phyloP scores from a whole-genome alignment of 2,113 vertebrate species.

The Corythaixoides concolor region DNA sequence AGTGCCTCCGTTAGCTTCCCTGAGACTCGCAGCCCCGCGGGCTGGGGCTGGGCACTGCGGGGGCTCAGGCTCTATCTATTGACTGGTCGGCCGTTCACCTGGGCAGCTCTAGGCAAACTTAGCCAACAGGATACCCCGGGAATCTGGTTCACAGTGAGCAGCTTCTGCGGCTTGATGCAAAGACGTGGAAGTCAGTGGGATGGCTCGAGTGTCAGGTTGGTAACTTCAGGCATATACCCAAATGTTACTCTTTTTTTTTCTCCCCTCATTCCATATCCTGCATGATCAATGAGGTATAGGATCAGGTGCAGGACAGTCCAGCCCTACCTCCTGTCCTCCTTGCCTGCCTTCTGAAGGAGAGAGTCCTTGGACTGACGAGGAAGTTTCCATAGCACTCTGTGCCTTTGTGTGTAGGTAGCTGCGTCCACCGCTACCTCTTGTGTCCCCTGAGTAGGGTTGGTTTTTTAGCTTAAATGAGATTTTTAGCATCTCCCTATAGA shows the following conservation, averaged over 20 bases:
- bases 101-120: neutral
- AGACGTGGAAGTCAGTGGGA: neutral
- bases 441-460: neutral
- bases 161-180: neutral
- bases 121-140: neutral
- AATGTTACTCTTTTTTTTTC: neutral
- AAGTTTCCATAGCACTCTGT: neutral
- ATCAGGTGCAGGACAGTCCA: neutral
- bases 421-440: neutral
- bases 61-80: rapidly evolving
- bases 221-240: neutral
- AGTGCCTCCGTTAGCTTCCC: neutral
- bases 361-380: neutral
- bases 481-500: neutral
- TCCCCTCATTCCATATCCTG: rapidly evolving
- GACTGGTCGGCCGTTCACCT: neutral
- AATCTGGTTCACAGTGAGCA: neutral
- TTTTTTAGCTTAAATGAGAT: neutral
- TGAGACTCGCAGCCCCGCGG: neutral
- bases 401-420: neutral
- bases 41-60: neutral
- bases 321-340: neutral
- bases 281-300: neutral
- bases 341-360: neutral
- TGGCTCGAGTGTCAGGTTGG: neutral